Evolutionary conservation across 2,113 vertebrate species (phyloP).

Genomic region (Rhagologus leucostigma): DNA sequence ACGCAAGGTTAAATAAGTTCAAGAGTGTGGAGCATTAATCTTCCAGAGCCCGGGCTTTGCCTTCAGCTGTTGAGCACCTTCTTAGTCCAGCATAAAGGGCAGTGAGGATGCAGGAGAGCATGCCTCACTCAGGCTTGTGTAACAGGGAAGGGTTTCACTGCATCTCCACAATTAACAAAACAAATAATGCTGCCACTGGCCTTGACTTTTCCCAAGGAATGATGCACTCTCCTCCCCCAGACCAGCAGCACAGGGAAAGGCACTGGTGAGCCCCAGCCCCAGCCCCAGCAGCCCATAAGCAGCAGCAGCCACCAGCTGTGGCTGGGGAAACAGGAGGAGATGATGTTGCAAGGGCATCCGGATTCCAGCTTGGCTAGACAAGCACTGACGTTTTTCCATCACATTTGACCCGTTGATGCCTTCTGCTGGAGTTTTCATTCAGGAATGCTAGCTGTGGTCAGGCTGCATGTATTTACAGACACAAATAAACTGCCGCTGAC

Average conservation of each 20-base stretch:
- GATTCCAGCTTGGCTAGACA: constrained; percentile 7
- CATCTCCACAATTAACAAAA: not conserved
- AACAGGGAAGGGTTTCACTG: not conserved
- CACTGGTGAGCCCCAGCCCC: not conserved
- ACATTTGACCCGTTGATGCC: not conserved
- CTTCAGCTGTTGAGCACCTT: not conserved
- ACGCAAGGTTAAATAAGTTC: not conserved
- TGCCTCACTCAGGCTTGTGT: not conserved
- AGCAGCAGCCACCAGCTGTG: not conserved
- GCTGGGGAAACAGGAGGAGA: not conserved
- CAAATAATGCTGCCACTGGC: not conserved
- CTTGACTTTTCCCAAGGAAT: not conserved
- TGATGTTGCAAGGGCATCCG: constrained; percentile 10
- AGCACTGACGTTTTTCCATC: constrained; percentile 19
- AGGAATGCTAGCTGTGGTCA: constrained; percentile 48
- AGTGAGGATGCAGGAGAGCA: not conserved
- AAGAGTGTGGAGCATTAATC: not conserved
- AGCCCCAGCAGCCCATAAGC: too few species aligned
- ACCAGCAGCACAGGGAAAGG: not conserved
- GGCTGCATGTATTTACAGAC: not conserved
- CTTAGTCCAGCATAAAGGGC: not conserved
- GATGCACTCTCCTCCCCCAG: not conserved
- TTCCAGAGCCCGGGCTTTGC: not conserved
- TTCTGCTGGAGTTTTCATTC: not conserved
- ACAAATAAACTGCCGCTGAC: constrained; percentile 36